Evolutionary conservation across 2,888 invertebrate species (phyloP).

Genomic region (Latrodectus elegans): DNA sequence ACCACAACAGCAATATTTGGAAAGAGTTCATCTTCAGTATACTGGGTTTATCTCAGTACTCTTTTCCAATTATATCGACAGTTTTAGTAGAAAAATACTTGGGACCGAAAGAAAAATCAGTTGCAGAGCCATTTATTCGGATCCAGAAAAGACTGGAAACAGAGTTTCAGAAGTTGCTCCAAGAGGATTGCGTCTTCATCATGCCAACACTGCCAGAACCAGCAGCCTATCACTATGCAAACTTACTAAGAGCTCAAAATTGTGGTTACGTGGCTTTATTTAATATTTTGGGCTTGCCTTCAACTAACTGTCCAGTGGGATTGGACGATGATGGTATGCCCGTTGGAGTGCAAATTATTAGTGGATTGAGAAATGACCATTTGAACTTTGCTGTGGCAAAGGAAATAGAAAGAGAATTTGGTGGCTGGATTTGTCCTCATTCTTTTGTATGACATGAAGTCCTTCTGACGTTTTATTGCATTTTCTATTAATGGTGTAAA

Average conservation of each 20-base stretch:
- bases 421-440: constrained; percentile 82
- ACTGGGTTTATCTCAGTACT: constrained; percentile 48
- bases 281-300: constrained; percentile 75
- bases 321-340: constrained; percentile 74
- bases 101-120: constrained; percentile 41
- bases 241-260: constrained; percentile 74
- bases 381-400: constrained; percentile 81
- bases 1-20: constrained; percentile 9
- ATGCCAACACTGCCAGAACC: constrained; percentile 74
- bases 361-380: constrained; percentile 74
- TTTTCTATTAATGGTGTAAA: too few species aligned
- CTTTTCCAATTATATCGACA: constrained; percentile 30
- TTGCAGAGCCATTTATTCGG: constrained; percentile 46
- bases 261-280: constrained; percentile 75
- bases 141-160: constrained; percentile 49
- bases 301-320: constrained; percentile 75
- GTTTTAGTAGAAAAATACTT: constrained; percentile 52
- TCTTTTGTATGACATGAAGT: constrained; percentile 37
- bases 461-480: too few species aligned
- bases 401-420: constrained; percentile 85
- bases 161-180: constrained; percentile 73
- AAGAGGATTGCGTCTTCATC: constrained; percentile 74
- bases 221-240: constrained; percentile 75
- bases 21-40: constrained; percentile 46
- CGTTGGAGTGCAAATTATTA: constrained; percentile 76